Base-by-base conservation (phyloP, 1,140 invertebrate species). In the Rhagoletis zephyria region DNA sequence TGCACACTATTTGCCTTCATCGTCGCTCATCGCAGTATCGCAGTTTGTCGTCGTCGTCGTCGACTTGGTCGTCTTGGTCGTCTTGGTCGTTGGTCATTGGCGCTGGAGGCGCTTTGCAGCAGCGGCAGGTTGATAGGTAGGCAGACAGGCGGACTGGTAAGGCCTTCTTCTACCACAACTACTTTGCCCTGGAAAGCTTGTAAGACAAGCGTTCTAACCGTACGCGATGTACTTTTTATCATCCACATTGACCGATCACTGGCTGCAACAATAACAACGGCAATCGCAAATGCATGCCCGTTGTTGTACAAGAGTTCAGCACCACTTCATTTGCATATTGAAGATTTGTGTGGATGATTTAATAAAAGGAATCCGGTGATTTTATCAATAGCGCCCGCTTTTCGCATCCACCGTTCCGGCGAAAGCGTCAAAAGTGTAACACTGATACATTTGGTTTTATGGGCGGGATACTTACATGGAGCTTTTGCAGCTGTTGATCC, bases 321-420 rank as follows among this genome's bases (percentile, higher is more conserved):
- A 81, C 16, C 74, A 81, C 74, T 81, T 81, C 74, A 81, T 81
- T 81, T 81, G 74, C 74, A 81, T 81, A 81, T 81, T 81, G 48
- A 81, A 81, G 74, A 81, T 81, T 81, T 81, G 74, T 81, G 42
- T 81, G 48, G 74, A 81, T 81, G 74, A 81, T 81, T 81, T 81
- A 56, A 81, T 81, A 81, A 81, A 81, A 81, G 74, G 74, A 81
- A 81, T 81, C 74, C 74, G 48, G 74, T 81, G 74, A 81, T 81
- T 81, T 81, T 56, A 81, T 81, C 74, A 42, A 81, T 81, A 81
- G 74, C 48, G 74, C 74, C 74, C 48, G 74, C 48, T 45, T 81
- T 12, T 42, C 67, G 12, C 4, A 16, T 63, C 3, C 74, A 19
- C 19, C n/a, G 74, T 56, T 81, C 2, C 74, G 30, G 19, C 4